Evolutionary conservation across 2,888 invertebrate genomes (phyloP), one percentile per base, ranked within the genome.

Genomic region (Helleia helle): DNA sequence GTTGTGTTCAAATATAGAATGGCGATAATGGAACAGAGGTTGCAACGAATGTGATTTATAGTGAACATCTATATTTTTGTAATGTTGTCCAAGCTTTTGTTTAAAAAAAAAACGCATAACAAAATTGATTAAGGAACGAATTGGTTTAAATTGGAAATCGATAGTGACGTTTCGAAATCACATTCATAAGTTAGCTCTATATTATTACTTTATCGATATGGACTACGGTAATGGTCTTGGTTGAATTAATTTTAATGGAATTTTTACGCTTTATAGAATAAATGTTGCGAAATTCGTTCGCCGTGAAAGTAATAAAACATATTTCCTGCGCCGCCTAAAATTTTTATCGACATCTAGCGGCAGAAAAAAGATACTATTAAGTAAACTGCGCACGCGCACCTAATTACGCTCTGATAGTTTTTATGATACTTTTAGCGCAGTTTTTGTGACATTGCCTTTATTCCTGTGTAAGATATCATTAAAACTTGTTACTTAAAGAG

Each of bases 71-170:
- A 22, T 18, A 18, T 34, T 34, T 18, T 15, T 18, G 11, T 31
- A 11, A 17, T 31, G 4, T 17, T 7, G 4, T 8, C 13, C 14
- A 8, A 13, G 6, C 22, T 22, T 22, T 8, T 8, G 8, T 22
- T 5, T 22, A 22, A 67, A 62, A 59, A 73, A 77, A 73, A 75
- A 79, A 79, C 65, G 67, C 72, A 71, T 63, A 75, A 80, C 72
- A 74, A 76, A 79, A 83, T 79, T 79, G 81, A 80, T 80, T 81
- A 80, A 80, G 81, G 81, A 85, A 84, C 84, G 84, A 85, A 85
- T 85, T 73, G 84, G 68, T 74, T 79, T 81, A 83, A 83, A 84
- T 85, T 84, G 83, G 76, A 84, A 83, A 80, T 69, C 81, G 83
- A 83, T 83, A 81, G 81, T 81, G 81, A 79, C 71, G 77, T 81